Evolutionary conservation across 2,888 invertebrate genomes (phyloP).

Genomic region (Rotaria macrura): DNA sequence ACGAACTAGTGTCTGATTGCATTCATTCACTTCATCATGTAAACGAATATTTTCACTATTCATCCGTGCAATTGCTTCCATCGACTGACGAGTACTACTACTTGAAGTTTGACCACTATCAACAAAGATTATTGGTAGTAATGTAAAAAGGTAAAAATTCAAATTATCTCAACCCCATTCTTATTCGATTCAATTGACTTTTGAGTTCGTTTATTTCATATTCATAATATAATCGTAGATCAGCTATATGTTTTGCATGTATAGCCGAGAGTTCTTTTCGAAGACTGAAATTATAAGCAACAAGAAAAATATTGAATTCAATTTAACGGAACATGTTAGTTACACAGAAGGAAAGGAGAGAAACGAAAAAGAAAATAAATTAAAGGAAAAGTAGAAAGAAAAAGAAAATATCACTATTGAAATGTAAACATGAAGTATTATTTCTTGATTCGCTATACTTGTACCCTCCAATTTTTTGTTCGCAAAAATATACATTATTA

Average conservation of each 20-base stretch:
- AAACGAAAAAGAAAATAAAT: too few relatives aligned
- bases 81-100: not conserved
- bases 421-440: too few relatives aligned
- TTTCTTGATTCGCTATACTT: too few relatives aligned
- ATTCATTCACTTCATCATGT: not conserved
- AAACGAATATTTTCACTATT: slow-evolving; percentile 12
- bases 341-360: too few relatives aligned
- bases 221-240: slow-evolving; percentile 42
- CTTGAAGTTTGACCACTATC: not conserved
- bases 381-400: too few relatives aligned
- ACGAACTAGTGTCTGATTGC: not conserved
- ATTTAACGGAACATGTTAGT: too few relatives aligned
- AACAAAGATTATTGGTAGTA: not conserved
- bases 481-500: too few relatives aligned
- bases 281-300: slow-evolving; percentile 35
- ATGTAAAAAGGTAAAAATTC: not conserved
- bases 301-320: not conserved
- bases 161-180: not conserved
- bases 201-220: slow-evolving; percentile 39
- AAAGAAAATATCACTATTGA: too few relatives aligned
- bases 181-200: not conserved
- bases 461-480: too few relatives aligned
- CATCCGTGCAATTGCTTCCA: not conserved
- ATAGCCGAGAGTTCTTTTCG: slow-evolving; percentile 40
- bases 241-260: slow-evolving; percentile 41